These are phyloP conservation scores for Polymixis lichenea DNA, from an alignment of 2,888 invertebrate species.

Conservation along the genomic window DNA sequence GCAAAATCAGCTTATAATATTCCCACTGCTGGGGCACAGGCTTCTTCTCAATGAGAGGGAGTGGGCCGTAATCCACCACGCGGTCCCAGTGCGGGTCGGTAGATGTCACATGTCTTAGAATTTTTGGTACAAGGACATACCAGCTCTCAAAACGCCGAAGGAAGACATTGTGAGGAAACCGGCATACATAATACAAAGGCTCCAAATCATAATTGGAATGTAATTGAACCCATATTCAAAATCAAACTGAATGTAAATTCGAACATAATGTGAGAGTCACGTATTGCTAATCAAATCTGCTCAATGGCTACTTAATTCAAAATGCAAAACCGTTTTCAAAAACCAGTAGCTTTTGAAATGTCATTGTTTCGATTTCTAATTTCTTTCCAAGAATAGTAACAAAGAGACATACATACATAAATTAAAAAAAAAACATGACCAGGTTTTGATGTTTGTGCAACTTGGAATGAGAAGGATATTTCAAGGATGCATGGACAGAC, in stretches of 20 bases:
- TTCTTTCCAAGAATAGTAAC: slow-evolving; percentile 33
- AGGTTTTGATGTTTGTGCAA: neutral
- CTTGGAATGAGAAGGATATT: neutral
- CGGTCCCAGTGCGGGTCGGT: too few species aligned
- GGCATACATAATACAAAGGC: neutral
- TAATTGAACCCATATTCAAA: neutral
- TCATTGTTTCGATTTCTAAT: slow-evolving; percentile 60
- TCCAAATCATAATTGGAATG: slow-evolving; percentile 16
- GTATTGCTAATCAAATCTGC: slow-evolving; percentile 11
- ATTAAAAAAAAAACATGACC: slow-evolving; percentile 19
- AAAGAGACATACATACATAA: slow-evolving; percentile 6
- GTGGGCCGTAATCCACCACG: too few species aligned
- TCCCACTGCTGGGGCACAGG: too few species aligned
- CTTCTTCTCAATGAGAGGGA: too few species aligned
- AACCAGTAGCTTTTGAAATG: slow-evolving; percentile 25
- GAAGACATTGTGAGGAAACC: too few species aligned
- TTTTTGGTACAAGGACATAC: too few species aligned
- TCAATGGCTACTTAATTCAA: slow-evolving; percentile 30
- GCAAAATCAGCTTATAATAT: too few species aligned
- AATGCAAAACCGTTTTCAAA: slow-evolving; percentile 31
- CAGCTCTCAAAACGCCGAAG: too few species aligned
- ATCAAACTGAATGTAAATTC: neutral
- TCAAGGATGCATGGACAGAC: neutral
- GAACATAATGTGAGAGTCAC: slow-evolving; percentile 37
- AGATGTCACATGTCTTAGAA: too few species aligned